These are phyloP conservation scores for Macrochelys suwanniensis DNA, from an alignment of 2,797 vertebrate species.

Conservation along the genomic window DNA sequence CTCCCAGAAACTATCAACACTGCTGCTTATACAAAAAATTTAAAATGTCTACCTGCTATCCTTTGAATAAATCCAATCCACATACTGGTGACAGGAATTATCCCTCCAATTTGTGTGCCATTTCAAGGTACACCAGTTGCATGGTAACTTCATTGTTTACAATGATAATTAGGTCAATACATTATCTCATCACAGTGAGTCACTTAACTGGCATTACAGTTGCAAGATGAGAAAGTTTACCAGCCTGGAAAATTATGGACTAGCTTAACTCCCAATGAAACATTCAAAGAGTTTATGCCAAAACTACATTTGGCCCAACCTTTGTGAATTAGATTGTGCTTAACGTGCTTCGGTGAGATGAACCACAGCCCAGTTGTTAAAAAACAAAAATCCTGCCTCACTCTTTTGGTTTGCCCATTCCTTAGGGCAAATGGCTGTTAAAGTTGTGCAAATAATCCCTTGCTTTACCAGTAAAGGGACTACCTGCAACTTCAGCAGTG, in stretches of 20 bases:
- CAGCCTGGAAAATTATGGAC: constrained; percentile 76
- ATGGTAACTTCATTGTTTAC: constrained; percentile 73
- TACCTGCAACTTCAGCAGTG: constrained; percentile 65
- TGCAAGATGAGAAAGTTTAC: constrained; percentile 77
- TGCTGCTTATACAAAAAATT: constrained; percentile 4
- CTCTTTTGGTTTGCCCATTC: constrained; percentile 71
- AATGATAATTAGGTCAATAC: constrained; percentile 73
- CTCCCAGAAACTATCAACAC: constrained; percentile 11
- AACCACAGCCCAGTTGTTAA: constrained; percentile 59
- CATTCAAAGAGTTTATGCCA: constrained; percentile 73
- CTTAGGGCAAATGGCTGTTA: constrained; percentile 66
- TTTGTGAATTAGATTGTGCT: constrained; percentile 70
- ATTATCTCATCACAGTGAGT: constrained; percentile 76
- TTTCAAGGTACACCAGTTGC: constrained; percentile 66
- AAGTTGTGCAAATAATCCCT: constrained; percentile 71
- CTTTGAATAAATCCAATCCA: constrained; percentile 21
- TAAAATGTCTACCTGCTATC: constrained; percentile 31
- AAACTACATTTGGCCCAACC: constrained; percentile 73
- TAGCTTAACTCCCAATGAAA: constrained; percentile 74
- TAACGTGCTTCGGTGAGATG: constrained; percentile 66
- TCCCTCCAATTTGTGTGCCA: constrained; percentile 46
- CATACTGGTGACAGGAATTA: constrained; percentile 49
- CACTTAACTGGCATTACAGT: constrained; percentile 73
- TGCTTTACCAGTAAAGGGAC: constrained; percentile 73
- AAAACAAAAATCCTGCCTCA: neutral